Evolutionary conservation across 2,797 vertebrate species (phyloP), one percentile per base, ranked within the genome.

Genomic region (Anabacerthia variegaticeps): DNA sequence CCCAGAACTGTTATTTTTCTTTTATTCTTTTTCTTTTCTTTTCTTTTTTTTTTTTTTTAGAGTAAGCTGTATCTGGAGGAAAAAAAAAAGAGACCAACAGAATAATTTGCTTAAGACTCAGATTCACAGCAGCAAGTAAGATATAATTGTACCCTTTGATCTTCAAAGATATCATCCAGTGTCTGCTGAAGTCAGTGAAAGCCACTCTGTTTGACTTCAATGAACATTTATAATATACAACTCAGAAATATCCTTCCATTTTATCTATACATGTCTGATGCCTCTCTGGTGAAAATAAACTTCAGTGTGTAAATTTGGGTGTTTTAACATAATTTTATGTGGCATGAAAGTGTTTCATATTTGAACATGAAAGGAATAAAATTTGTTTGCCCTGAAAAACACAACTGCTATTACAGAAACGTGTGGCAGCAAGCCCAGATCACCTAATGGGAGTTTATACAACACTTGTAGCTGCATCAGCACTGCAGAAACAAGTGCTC

Each of bases 141-240:
- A 96, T 84, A 92, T 89, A 94, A 95, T 95, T 95, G 74, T 85
- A 92, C 32, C 63, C 83, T 96, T 96, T 95, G 91, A 95, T 96
- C 95, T 96, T 96, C 95, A 96, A 91, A 94, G 91, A 96, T 96
- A 91, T 96, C 91, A 93, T 93, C 91, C 86, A 83, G 43, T 88
- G 94, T 91, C 81, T 91, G 92, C 91, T 88, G 91, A 94, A 96
- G 95, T 92, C 91, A 83, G 81, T 96, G 93, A 96, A 96, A 96
- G 72, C 75, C 87, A 85, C 78, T 95, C 49, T 62, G 61, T 74
- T 78, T 91, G 91, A 96, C 93, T 96, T 96, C 93, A 96, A 93
- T 96, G 84, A 88, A 94, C 82, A 32, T 78, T 94, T 85, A 77
- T 83, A 94, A 83, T 43, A 52, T n/a, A 66, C 81, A 91, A 61